Base-by-base conservation (phyloP, 2,888 invertebrate species). In the Himalopsyche tibetana region DNA sequence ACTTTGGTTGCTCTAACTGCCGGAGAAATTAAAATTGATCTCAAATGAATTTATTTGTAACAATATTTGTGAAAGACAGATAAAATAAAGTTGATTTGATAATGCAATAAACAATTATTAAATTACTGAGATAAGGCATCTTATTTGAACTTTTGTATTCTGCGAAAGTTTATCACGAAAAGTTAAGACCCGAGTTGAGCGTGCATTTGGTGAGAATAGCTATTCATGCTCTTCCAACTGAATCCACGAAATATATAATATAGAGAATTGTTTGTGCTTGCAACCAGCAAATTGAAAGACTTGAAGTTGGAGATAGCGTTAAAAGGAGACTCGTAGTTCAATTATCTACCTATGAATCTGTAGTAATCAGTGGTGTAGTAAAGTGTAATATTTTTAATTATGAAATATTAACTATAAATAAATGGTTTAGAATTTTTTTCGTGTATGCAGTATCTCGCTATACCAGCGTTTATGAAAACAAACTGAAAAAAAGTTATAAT, bases 221-320 rank as follows among this genome's bases (percentile, higher is more conserved):
- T 74, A 12, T 74, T 74, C 74, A 19, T 28, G 28, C 36, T 3
- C 36, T 6, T 36, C 74, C 28, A 15, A 5, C 36, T 15, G 36
- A 12, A 74, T 74, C 36, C 36, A 36, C 12, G 5, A 28, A 74
- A 15, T 36, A 38, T 74, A 74, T 38, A 5, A 74, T 36, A 74
- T 74, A 74, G 28, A 74, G 12, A 74, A 74, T 4, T 74, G 36
- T 74, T 74, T 36, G 74, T 82, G 51, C 82, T 55, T 82, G 82
- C 55, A 38, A 82, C 9, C 36, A 45, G 55, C 82, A 82, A 82
- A 82, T 82, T 82, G 82, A 82, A 82, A 82, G 82, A 82, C 56
- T 82, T 82, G 51, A 74, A 74, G 28, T 55, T 38, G 15, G 55
- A 55, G 82, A 82, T 55, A 82, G 55, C 82, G 55, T 15, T 82